Conservation (phyloP, 2,113 vertebrate genomes). For the Halichoeres trimaculatus region DNA sequence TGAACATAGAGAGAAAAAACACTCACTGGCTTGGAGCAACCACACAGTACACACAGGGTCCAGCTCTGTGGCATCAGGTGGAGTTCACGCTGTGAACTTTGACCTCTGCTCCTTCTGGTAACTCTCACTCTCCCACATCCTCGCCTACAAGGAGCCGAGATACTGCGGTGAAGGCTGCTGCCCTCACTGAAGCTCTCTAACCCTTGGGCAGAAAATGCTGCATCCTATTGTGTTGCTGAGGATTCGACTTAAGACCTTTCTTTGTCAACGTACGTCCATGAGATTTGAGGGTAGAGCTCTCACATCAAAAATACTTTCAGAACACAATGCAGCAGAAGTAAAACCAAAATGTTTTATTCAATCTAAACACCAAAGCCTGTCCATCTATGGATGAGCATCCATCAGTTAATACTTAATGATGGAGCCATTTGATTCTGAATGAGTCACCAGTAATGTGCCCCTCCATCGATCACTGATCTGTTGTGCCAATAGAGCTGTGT, state of each 20-base stretch:
- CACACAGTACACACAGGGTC: not conserved
- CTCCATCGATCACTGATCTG: slow-evolving; percentile 55
- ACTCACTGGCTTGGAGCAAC: not conserved
- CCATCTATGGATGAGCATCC: not conserved
- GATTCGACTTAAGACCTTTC: not conserved
- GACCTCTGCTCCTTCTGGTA: not conserved
- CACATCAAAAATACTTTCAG: not conserved
- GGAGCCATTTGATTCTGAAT: not conserved
- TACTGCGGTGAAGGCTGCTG: not conserved
- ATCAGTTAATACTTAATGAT: not conserved
- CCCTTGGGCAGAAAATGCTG: not conserved
- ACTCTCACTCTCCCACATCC: not conserved
- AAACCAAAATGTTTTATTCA: too few species aligned
- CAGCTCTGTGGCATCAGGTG: not conserved
- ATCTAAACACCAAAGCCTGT: too few species aligned
- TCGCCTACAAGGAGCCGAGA: not conserved
- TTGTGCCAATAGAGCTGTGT: slow-evolving; percentile 55
- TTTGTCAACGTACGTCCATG: not conserved
- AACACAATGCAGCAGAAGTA: not conserved
- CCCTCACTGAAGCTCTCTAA: not conserved
- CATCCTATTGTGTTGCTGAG: too few species aligned
- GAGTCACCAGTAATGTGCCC: slow-evolving; percentile 17
- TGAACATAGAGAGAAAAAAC: not conserved
- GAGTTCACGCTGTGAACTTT: not conserved
- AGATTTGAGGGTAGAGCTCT: not conserved